phyloP scores from a whole-genome alignment of 2,113 vertebrate species.

The Ondatra zibethicus region DNA sequence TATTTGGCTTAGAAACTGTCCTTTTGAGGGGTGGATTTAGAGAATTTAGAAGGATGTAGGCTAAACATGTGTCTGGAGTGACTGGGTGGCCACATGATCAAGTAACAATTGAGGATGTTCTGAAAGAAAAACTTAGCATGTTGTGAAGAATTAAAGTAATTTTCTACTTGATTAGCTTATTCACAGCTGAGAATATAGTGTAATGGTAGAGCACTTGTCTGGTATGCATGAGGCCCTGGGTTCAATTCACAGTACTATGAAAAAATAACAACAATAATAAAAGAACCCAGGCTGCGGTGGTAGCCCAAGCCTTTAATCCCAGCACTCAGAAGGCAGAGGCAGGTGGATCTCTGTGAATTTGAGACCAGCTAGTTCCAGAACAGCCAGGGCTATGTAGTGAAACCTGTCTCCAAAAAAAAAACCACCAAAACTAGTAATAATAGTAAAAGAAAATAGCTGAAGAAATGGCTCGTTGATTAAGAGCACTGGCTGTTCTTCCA shows the following conservation, averaged over 20 bases:
- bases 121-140: slow-evolving; percentile 1
- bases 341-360: background rate
- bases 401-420: background rate
- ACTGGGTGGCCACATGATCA: background rate
- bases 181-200: background rate
- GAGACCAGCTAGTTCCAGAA: background rate
- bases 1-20: background rate
- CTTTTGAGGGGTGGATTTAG: background rate
- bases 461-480: background rate
- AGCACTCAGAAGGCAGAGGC: background rate
- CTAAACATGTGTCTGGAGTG: background rate
- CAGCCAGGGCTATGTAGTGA: background rate
- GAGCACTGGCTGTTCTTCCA: background rate
- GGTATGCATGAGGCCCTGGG: background rate
- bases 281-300: background rate
- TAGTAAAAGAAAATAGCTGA: background rate
- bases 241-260: background rate
- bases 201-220: background rate
- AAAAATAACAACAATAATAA: background rate
- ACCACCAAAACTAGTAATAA: too few relatives aligned
- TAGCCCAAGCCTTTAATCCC: background rate
- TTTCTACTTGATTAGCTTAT: slow-evolving; percentile 31
- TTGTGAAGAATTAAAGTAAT: slow-evolving; percentile 20
- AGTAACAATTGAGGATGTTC: background rate
- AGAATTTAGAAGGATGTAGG: background rate